Evolutionary conservation across 2,888 invertebrate genomes (phyloP), one percentile per base, ranked within the genome.

Genomic region (Andricus curvator): DNA sequence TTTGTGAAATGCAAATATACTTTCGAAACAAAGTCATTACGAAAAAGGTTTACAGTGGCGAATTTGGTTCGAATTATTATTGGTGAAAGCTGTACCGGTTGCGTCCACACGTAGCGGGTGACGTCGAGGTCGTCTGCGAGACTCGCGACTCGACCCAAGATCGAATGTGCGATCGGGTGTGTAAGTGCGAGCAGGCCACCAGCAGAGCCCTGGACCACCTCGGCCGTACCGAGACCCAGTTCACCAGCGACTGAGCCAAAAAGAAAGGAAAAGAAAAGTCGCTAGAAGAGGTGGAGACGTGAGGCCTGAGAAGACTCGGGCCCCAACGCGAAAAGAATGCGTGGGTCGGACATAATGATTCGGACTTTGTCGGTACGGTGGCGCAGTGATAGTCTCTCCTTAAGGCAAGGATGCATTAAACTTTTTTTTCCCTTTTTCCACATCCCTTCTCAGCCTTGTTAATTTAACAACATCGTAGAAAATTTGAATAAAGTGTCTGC

Each of bases 181-280:
- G 90, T 92, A 91, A 92, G 92, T 91, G 92, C 92, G 92, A 92
- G 91, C 88, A 91, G 92, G 92, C 92, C 92, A 92, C 92, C 92
- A 92, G 92, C 92, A 92, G 90, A 92, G 92, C 85, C 82, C 83
- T 78, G 88, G 92, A 92, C 92, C 92, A 92, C 91, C 92, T 88
- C 91, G 89, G 86, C 88, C 85, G 87, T 83, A 84, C 77, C 78
- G 82, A 81, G 82, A 79, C 80, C 85, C 83, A 85, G 84, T 83
- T 85, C 85, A 67, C 82, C 81, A 82, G 82, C 86, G 83, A 82
- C 80, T 81, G 48, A 67, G 79, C 25, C 78, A 74, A 60, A 74
- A 70, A 68, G 48, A 33, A 44, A 51, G 80, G 80, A 82, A 81
- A 81, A 78, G 78, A 44, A 78, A 79, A 60, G 44, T 44, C 17